Evolutionary conservation across 1,140 invertebrate species (phyloP).

Genomic region (Catajapyx aquilonaris): DNA sequence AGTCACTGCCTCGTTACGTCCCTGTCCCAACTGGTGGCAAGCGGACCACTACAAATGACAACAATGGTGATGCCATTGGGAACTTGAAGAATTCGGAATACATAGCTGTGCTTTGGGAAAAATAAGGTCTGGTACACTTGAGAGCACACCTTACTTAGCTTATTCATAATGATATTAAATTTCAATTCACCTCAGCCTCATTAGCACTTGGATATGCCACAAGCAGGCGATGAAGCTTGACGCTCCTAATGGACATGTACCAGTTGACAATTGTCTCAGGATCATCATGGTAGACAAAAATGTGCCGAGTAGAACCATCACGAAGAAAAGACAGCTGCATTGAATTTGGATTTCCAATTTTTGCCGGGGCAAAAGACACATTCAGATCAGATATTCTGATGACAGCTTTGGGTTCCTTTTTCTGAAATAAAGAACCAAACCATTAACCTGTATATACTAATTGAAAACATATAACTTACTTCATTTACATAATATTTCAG

Average conservation of each 20-base stretch:
- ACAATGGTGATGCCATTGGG: too few species aligned
- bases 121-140: neutral
- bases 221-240: conserved; percentile 58
- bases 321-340: conserved; percentile 65
- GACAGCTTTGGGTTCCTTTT: conserved; percentile 57
- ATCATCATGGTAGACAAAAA: conserved; percentile 70
- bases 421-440: conserved; percentile 16
- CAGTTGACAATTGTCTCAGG: conserved; percentile 67
- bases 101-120: too few species aligned
- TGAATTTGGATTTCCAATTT: conserved; percentile 56
- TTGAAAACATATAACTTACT: conserved; percentile 14
- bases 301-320: conserved; percentile 59
- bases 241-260: conserved; percentile 71
- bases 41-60: too few species aligned
- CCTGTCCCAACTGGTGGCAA: too few species aligned
- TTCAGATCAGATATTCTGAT: conserved; percentile 63
- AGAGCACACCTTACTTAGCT: too few species aligned
- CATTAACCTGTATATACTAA: neutral
- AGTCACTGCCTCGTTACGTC: too few species aligned
- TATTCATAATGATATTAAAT: too few species aligned
- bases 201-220: conserved; percentile 60
- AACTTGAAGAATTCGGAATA: too few species aligned
- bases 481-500: conserved; percentile 73
- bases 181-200: conserved; percentile 38
- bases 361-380: conserved; percentile 61